Evolutionary conservation across 1,140 invertebrate species (phyloP).

Genomic region (Drosophila mojavensis): DNA sequence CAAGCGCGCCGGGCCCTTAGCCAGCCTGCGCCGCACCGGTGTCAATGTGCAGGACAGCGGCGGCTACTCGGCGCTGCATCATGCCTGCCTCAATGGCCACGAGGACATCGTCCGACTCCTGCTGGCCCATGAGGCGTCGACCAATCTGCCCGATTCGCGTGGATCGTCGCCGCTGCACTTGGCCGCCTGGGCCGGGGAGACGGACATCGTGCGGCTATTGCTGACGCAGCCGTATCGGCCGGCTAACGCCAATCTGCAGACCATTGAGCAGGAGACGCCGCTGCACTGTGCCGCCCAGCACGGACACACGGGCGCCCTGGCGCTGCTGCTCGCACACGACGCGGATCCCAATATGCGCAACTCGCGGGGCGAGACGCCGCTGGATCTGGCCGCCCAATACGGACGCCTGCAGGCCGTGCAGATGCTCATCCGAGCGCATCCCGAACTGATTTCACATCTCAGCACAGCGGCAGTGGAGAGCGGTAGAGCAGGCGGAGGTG

Average conservation of each 20-base stretch:
- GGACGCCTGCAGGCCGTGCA: constrained; percentile 94
- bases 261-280: constrained; percentile 96
- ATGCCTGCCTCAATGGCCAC: constrained; percentile 97
- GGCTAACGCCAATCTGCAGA: constrained; percentile 94
- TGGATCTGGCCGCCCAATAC: constrained; percentile 97
- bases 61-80: constrained; percentile 97
- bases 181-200: constrained; percentile 95
- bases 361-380: constrained; percentile 93
- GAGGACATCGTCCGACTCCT: constrained; percentile 95
- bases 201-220: constrained; percentile 92
- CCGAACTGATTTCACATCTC: constrained; percentile 90
- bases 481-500: constrained; percentile 21
- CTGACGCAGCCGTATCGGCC: constrained; percentile 90
- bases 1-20: constrained; percentile 95
- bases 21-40: constrained; percentile 94
- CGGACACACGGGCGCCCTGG: constrained; percentile 95
- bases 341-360: constrained; percentile 96
- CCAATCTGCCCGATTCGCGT: constrained; percentile 92
- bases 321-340: constrained; percentile 92
- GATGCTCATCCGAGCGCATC: constrained; percentile 91
- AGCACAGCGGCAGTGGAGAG: constrained; percentile 84
- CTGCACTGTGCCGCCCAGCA: constrained; percentile 97
- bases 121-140: constrained; percentile 94
- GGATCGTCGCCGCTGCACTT: constrained; percentile 95
- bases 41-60: constrained; percentile 96